Evolutionary conservation across 1,140 invertebrate species (phyloP).

Genomic region (Papilio polytes): DNA sequence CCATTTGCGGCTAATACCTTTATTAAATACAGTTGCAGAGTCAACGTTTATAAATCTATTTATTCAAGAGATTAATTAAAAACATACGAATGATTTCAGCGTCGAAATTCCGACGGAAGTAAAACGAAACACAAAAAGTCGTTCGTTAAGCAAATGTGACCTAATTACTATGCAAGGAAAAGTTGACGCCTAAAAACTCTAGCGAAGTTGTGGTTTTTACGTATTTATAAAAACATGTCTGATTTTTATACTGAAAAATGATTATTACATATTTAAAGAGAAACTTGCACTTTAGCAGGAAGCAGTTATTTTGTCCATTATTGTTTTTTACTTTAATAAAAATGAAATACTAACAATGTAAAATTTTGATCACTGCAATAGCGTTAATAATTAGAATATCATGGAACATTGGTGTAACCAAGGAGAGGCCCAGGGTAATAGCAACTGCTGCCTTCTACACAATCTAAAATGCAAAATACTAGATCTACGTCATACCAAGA

Average conservation of each 20-base stretch:
- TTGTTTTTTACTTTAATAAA: too few species aligned
- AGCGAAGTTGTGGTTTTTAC: background rate
- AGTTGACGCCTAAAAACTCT: background rate
- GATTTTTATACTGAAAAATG: background rate
- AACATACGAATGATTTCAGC: background rate
- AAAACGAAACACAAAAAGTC: conserved; percentile 43
- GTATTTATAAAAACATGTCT: background rate
- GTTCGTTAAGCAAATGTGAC: conserved; percentile 52
- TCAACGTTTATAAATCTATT: conserved; percentile 1
- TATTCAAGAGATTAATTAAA: conserved; percentile 2
- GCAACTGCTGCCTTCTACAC: too few species aligned
- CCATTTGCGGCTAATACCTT: conserved; percentile 11
- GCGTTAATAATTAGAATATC: too few species aligned
- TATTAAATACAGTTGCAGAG: background rate
- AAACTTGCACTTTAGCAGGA: background rate
- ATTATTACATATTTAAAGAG: background rate
- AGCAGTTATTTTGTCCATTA: too few species aligned
- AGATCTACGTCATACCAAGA: too few species aligned
- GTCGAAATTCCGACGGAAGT: conserved; percentile 44
- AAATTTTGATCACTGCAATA: too few species aligned
- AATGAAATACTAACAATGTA: too few species aligned
- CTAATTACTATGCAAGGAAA: conserved; percentile 43
- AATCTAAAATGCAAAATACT: too few species aligned
- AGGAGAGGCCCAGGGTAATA: too few species aligned
- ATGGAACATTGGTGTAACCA: too few species aligned